Percentiles rank a stretch among this genome's conserved stretches.
These are phyloP conservation scores for Shargacucullia verbasci DNA, from an alignment of 2,888 invertebrate genomes.

Conservation along the genomic window DNA sequence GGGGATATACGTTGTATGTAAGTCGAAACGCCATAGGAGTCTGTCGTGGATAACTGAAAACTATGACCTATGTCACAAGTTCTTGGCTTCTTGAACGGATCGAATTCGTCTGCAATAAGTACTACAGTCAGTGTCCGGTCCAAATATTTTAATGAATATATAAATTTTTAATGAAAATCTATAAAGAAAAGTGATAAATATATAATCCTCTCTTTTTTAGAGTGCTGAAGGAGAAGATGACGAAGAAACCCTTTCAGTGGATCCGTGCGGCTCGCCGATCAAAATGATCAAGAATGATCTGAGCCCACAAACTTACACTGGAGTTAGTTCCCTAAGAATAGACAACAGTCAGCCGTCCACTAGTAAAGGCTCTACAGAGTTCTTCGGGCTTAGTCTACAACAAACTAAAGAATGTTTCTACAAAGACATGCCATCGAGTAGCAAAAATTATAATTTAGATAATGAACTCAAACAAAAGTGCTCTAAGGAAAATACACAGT, in stretches of 20 bases:
- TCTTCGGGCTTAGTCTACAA: conserved; percentile 77
- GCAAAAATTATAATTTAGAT: conserved; percentile 80
- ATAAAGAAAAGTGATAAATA: no score
- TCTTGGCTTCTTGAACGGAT: no score
- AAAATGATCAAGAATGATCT: conserved; percentile 78
- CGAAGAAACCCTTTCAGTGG: conserved; percentile 88
- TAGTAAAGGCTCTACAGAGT: conserved; percentile 66
- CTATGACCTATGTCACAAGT: no score
- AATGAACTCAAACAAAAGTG: conserved; percentile 72
- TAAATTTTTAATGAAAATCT: no score
- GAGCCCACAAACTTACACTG: conserved; percentile 64
- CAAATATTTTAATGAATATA: no score
- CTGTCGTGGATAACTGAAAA: no score
- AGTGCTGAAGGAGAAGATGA: conserved; percentile 89
- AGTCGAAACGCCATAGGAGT: no score
- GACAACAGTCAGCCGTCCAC: conserved; percentile 68
- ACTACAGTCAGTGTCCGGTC: no score
- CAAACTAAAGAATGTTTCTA: conserved; percentile 79
- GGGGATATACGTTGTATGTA: no score
- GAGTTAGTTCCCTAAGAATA: conserved; percentile 50
- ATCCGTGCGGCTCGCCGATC: conserved; percentile 80
- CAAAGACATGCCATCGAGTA: conserved; percentile 83
- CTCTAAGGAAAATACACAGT: conserved; percentile 66
- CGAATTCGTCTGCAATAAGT: no score
- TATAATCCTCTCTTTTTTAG: conserved; percentile 52